Evolutionary conservation across 2,113 vertebrate genomes (phyloP).

Genomic region (Trinectes maculatus): DNA sequence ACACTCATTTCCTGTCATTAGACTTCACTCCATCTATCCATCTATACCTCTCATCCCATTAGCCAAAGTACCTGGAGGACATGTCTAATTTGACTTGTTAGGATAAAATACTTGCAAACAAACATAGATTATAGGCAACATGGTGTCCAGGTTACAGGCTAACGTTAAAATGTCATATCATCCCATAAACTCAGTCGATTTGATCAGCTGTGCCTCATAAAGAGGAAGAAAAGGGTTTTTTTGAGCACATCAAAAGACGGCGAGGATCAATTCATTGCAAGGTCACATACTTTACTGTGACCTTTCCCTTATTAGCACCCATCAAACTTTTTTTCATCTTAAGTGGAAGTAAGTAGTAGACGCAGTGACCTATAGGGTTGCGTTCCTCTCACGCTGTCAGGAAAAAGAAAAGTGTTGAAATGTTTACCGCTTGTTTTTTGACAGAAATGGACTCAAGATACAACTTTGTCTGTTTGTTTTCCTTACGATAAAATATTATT

Average conservation of each 20-base stretch:
- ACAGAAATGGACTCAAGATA: not conserved
- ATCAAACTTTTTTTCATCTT: slow-evolving; percentile 30
- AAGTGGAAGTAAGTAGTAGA: slow-evolving; percentile 2
- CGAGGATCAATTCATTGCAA: slow-evolving; percentile 44
- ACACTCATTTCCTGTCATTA: not conserved
- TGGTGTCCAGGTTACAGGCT: slow-evolving; percentile 29
- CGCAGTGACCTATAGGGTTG: slow-evolving; percentile 10
- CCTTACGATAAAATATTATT: not conserved
- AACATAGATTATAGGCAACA: not conserved
- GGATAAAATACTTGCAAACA: slow-evolving; percentile 1
- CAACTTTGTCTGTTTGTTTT: not conserved
- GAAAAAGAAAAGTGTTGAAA: not conserved
- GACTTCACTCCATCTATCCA: not conserved
- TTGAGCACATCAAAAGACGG: slow-evolving; percentile 36
- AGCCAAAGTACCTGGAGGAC: too few relatives aligned
- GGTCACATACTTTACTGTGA: slow-evolving; percentile 34
- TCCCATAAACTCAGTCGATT: slow-evolving; percentile 40
- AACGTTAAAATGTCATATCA: slow-evolving; percentile 46
- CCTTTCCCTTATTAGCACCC: slow-evolving; percentile 43
- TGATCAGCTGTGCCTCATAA: slow-evolving; percentile 58
- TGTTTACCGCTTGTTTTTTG: too few relatives aligned
- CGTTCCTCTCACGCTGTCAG: slow-evolving; percentile 15
- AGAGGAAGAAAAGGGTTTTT: slow-evolving; percentile 43
- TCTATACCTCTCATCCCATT: too few relatives aligned
- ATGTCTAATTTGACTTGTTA: not conserved